Evolutionary conservation across 2,797 vertebrate species (phyloP), one percentile per base, ranked within the genome.

Genomic region (Ceyx erithaca): DNA sequence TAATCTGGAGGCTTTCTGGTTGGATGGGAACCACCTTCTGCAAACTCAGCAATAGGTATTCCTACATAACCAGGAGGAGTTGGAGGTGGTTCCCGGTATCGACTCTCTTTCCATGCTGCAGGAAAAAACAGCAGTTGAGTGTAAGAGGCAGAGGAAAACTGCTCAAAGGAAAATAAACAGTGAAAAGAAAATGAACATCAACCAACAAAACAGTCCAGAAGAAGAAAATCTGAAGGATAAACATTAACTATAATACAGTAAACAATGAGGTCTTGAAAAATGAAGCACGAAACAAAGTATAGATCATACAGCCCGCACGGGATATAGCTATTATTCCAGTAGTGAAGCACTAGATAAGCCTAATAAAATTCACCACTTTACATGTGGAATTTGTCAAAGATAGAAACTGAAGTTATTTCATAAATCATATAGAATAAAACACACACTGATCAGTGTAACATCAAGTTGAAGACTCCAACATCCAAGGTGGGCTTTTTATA

Each of bases 1-100:
- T 99, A 99, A 97, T 99, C 99, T 0, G 99, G 99, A 7, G 99
- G 99, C 81, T 98, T 99, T 93, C 99, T 98, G 88, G 98, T 97
- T 0, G 98, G 96, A 93, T 98, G 98, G 46, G 96, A 85, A 86
- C 98, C 98, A 31, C 98, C 98, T 76, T 99, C 99, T 0, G 98
- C 96, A 48, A 99, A 98, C 95, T 99, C 99, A 0, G 99, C 97
- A 95, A 99, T 98, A 92, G 98, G 98, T 95, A 99, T 98, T 72
- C 99, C 99, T 3, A 99, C 98, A 94, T 99, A 99, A 96, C 99
- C 99, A 0, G 99, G 99, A 14, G 99, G 99, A 30, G 99, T 99
- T 10, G 99, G 99, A 25, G 99, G 99, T 7, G 99, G 99, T 63
- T 99, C 99, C 5, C 99, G 98, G 76, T 99, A 99, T 25, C 99